Base-by-base conservation (phyloP, 2,888 invertebrate species). In the Exephanes ischioxanthus region DNA sequence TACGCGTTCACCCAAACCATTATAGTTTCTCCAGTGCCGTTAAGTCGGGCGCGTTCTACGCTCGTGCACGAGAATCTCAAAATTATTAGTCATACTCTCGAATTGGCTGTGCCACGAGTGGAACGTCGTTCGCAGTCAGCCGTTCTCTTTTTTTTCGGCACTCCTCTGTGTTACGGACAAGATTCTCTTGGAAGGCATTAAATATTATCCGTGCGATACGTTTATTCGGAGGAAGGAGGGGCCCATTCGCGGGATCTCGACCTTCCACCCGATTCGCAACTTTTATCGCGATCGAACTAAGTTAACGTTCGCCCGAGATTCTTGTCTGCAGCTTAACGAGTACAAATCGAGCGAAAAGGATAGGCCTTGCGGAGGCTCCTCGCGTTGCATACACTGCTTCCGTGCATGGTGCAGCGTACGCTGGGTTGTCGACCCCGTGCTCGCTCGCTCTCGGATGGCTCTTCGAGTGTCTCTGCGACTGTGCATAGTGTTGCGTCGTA, bases 21-120 rank as follows among this genome's bases (percentile, higher is more conserved):
- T 16, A 30, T 53, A 41, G 19, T 16, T 63, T 79, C 51, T 71
- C 61, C 63, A 66, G 71, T 14, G 30, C 37, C 63, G 30, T 63
- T 71, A 79, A 67, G 67, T 4, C 22, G 19, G 26, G 7, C 30
- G 41, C 58, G 71, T 71, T 71, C 53, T 58, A 22, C 58, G 19
- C 37, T 66, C 66, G 26, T 30, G 5, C 16, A 9, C 48, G 61
- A 61, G 55, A 77, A 76, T 80, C 58, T 70, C 70, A 61, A 77
- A 58, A 81, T 84, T 63, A 79, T 79, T 81, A 78, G 80, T 84
- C 84, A 81, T 73, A 48, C 45, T 80, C 84, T 80, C 58, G 30
- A 81, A 81, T 84, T 84, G 77, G 84, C 76, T 22, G 58, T 16
- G 45, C 33, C 22, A 53, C 14, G 51, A 55, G 48, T 67, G 33